Percentiles rank a stretch among this genome's conserved stretches.
phyloP scores from a whole-genome alignment of 2,797 vertebrate genomes.

The Schizopygopsis pylzovi region DNA sequence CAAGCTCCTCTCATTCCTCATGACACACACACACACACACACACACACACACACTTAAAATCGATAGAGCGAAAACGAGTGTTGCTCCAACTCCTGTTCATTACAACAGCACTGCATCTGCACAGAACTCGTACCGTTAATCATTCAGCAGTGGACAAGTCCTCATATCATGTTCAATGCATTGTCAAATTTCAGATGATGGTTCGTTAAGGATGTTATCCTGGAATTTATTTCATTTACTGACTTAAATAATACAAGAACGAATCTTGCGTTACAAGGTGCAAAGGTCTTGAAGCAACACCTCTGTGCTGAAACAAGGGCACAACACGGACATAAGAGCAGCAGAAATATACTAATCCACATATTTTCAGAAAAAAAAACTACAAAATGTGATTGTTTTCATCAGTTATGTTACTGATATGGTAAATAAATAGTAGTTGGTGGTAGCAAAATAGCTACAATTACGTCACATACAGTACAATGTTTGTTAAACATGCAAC shows the following conservation, averaged over 20 bases:
- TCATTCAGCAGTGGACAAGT: background rate
- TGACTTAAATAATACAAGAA: background rate
- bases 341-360: background rate
- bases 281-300: background rate
- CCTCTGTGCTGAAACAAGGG: background rate
- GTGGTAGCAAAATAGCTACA: background rate
- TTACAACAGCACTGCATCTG: background rate
- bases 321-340: background rate
- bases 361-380: background rate
- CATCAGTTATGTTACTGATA: background rate
- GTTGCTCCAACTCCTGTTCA: background rate
- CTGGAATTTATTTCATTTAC: background rate
- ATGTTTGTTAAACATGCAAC: background rate
- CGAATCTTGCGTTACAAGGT: background rate
- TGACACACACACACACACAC: too few species aligned
- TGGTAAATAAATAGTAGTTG: background rate
- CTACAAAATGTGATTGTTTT: background rate
- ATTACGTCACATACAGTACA: background rate
- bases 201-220: too few species aligned
- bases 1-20: background rate
- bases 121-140: constrained; percentile 4
- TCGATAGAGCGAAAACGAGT: background rate
- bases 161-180: background rate
- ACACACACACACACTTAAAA: too few species aligned
- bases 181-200: background rate